Percentiles rank a stretch among this genome's conserved stretches.
phyloP scores from a whole-genome alignment of 1,140 invertebrate genomes.

The Homalodisca vitripennis region DNA sequence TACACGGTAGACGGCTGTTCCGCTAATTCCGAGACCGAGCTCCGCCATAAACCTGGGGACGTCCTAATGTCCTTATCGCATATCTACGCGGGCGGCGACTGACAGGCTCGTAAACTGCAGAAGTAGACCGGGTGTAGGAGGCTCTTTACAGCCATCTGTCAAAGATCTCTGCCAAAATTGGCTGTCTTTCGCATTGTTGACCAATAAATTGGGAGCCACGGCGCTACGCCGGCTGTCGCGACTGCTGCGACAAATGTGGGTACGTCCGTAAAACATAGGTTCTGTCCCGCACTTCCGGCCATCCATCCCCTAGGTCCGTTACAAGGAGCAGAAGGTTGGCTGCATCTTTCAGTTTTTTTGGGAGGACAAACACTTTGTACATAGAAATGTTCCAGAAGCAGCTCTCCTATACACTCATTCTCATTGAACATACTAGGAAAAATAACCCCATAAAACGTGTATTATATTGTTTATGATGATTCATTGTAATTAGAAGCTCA shows the following conservation, averaged over 20 bases:
- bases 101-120: neutral
- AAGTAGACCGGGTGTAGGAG: neutral
- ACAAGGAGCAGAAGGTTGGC: no score
- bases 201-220: neutral
- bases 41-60: neutral
- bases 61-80: constrained; percentile 13
- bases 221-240: neutral
- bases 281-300: neutral
- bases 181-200: neutral
- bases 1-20: no score
- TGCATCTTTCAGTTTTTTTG: no score
- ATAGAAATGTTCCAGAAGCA: no score
- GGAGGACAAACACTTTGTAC: no score
- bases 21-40: neutral
- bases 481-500: no score
- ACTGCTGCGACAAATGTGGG: no score
- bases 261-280: neutral
- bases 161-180: neutral
- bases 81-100: neutral
- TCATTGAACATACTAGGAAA: no score
- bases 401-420: no score
- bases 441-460: no score
- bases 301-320: neutral
- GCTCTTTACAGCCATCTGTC: neutral
- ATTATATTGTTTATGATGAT: no score